phyloP scores from a whole-genome alignment of 1,140 invertebrate genomes.

The Drosophila sucinea region DNA sequence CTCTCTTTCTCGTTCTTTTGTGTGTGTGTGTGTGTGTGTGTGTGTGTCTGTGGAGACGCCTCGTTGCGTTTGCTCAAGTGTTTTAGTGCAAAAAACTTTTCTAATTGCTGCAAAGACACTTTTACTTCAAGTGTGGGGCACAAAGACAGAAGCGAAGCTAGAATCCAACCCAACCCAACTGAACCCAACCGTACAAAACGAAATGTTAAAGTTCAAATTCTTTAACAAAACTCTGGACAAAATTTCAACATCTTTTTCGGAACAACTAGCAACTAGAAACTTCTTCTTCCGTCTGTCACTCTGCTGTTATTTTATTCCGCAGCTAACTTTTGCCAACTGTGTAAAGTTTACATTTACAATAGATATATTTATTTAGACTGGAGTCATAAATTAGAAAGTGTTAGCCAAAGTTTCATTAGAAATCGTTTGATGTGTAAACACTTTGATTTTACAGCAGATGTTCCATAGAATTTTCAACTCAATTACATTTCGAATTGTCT shows the following conservation, averaged over 20 bases:
- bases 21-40: not conserved
- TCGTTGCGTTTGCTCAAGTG: slow-evolving; percentile 32
- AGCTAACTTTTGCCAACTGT: not conserved
- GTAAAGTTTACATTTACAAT: not conserved
- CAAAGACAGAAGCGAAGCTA: slow-evolving; percentile 15
- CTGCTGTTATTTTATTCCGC: not conserved
- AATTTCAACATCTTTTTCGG: slow-evolving; percentile 25
- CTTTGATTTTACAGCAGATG: slow-evolving; percentile 1
- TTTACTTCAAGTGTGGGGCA: slow-evolving; percentile 46
- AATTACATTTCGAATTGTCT: not conserved
- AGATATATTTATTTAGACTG: slow-evolving; percentile 2
- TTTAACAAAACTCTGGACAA: slow-evolving; percentile 9
- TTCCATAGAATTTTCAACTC: not conserved
- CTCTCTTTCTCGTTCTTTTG: slow-evolving; percentile 17
- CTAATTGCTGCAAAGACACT: slow-evolving; percentile 68
- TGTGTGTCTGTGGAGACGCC: slow-evolving; percentile 3
- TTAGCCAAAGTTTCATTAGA: not conserved
- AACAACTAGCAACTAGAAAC: slow-evolving; percentile 15
- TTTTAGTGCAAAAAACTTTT: slow-evolving; percentile 57
- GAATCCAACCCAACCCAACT: slow-evolving; percentile 12
- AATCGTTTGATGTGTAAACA: not conserved
- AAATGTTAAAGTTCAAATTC: slow-evolving; percentile 11
- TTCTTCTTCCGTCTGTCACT: not conserved
- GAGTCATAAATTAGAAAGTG: not conserved
- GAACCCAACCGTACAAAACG: not conserved